Evolutionary conservation across 2,113 vertebrate genomes (phyloP), one percentile per base, ranked within the genome.

Genomic region (Trematocara unimaculatum): DNA sequence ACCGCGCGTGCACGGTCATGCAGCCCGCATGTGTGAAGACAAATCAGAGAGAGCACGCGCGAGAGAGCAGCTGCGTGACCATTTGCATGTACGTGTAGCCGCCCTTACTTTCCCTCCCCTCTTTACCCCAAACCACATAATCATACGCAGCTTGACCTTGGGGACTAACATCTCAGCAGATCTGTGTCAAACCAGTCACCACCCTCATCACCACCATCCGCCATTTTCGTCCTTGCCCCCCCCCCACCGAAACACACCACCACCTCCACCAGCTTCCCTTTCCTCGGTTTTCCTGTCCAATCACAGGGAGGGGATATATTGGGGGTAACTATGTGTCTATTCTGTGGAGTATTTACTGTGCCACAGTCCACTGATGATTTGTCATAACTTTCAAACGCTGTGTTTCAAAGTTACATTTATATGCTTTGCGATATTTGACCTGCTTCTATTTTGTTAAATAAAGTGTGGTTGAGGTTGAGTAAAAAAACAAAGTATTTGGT

Each of bases 401-500:
- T 96, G 94, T 95, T 93, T 94, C 91, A 93, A 91, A 96, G 92
- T 95, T 94, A 95, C 95, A 96, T 96, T 96, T 95, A 92, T 96
- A 95, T 96, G 95, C 95, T 96, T 96, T 96, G 96, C 95, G 87
- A 95, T 94, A 95, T 96, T 95, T 95, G 94, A 96, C 95, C 95
- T 96, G 96, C 96, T 96, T 96, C 91, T 96, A 95, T 96, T 96
- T 96, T 96, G 95, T 96, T 96, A 94, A 96, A 96, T 96, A 96
- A 96, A 96, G 92, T 96, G 94, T 96, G 95, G 95, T 96, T 95
- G 95, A 96, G 95, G 95, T 96, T 95, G 93, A 95, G 94, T 96
- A 95, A 89, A 93, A 86, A 26, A 74, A 12, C 9, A 74, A 74
- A 84, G 40, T 15, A 18, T 83, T 83, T 91, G 74, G 29, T 80